Conservation (phyloP, 1,140 invertebrate genomes). For the Euborellia annulipes region DNA sequence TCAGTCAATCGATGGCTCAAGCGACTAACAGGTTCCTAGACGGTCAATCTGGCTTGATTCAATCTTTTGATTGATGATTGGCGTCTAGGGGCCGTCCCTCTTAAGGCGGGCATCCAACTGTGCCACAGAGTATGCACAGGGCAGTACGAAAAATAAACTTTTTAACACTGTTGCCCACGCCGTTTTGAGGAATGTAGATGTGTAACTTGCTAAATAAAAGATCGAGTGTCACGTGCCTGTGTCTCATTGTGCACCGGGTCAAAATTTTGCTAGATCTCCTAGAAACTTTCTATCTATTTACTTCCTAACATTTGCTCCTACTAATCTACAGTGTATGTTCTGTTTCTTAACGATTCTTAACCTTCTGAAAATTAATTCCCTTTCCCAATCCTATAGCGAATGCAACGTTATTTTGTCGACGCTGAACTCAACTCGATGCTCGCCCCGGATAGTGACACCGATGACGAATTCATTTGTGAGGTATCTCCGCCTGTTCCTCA, state of each 20-base stretch:
- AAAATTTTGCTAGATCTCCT: neutral
- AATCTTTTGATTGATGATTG: no score
- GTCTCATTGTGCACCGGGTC: neutral
- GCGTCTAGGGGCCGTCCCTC: no score
- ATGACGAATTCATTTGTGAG: conserved; percentile 28
- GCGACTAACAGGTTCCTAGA: no score
- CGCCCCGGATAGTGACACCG: conserved; percentile 40
- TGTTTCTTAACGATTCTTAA: neutral
- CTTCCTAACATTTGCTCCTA: conserved; percentile 5
- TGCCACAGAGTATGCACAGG: no score
- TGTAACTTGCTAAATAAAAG: neutral
- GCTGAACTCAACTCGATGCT: conserved; percentile 53
- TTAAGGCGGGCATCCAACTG: no score
- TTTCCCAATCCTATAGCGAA: conserved; percentile 36
- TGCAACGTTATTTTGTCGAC: conserved; percentile 54
- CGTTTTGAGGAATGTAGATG: no score
- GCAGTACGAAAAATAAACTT: no score
- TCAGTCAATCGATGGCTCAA: no score
- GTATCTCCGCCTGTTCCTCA: no score
- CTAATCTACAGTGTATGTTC: conserved; percentile 9
- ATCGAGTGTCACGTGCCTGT: neutral
- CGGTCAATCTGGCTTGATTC: no score
- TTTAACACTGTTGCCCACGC: no score
- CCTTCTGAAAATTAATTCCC: neutral
- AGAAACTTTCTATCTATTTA: neutral